Evolutionary conservation across 64 coral and sea anemone species (phyloP), one percentile per base, ranked within the genome.

Genomic region (Orbicella faveolata): DNA sequence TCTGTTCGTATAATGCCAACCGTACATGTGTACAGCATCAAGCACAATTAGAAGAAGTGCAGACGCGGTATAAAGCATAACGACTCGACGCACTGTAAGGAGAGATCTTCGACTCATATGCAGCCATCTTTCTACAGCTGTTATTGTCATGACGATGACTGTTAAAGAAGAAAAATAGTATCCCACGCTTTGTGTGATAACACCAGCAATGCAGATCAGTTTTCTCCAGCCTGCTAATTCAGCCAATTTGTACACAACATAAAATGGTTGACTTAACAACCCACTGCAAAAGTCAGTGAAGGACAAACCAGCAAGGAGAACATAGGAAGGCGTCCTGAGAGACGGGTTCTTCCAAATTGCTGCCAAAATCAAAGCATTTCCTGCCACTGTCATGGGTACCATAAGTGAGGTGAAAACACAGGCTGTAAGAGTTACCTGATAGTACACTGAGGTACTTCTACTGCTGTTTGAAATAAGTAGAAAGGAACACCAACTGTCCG

Each of bases 291-390:
- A 76, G 37, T 76, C 75, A 17, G 36, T 76, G 15, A 76, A 41
- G 4, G 75, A 36, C 75, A 37, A 76, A 35, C 75, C 75, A 48
- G 75, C 75, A 76, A 44, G 36, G 51, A 76, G 75, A 19, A 76
- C 75, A 76, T 76, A 21, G 2, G 75, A 76, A 51, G 39, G 75
- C 18, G 75, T 76, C 75, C 75, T 76, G 14, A 76, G 75, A 17
- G 75, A 39, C 14, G 75, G 75, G 11, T 76, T 48, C 19, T 36
- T 76, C 75, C 75, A 76, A 44, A 76, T 44, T 76, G 75, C 75
- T 5, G 37, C 75, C 75, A 76, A 48, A 76, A 76, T 48, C 9
- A 76, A 44, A 37, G 36, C 34, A 48, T 76, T 76, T 48, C 35
- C 75, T 18, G 36, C 37, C 34, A 48, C 36, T 51, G 75, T 48